Base-by-base conservation (phyloP, 2,113 vertebrate species). In the Diphyllodes magnificus region DNA sequence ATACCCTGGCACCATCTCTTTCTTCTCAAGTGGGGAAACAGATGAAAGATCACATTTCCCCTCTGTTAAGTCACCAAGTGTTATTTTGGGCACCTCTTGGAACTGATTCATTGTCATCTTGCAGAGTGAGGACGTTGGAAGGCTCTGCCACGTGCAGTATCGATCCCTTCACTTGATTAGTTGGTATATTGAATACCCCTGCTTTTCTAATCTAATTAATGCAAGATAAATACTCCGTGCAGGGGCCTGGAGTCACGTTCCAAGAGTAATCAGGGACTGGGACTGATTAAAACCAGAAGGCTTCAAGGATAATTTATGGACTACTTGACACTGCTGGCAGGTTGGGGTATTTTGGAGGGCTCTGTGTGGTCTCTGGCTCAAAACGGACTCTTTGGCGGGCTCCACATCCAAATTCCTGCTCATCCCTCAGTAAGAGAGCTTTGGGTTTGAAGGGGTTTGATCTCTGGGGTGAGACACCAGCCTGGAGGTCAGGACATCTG, bases 161-260 rank as follows among this genome's bases (percentile, higher is more conserved):
- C 97, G 97, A 98, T 98, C 97, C 97, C 96, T 94, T 76, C 85
- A 70, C 92, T 97, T 98, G 97, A 98, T 98, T 98, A 98, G 96
- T 93, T 27, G 27, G 96, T 94, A 97, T 98, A 98, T 98, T 73
- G 96, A 98, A 97, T 97, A 89, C 85, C 50, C 61, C 81, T 84
- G 95, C 92, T 97, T 96, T 95, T 68, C 95, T 97, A 86, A 94
- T 96, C 97, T 98, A 97, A 96, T 98, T 98, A 97, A 97, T 96
- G 96, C 93, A 95, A 95, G 96, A 98, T 97, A 98, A 98, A 98
- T 97, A 97, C 92, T 96, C 82, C 8, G 4, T n/a, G 89, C 88
- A 95, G 65, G 57, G 82, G 77, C 82, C 75, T n/a, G 81, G 77
- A 97, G 96, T 96, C 96, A 94, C 75, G 89, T 96, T 96, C 93